Conservation (phyloP, 2,797 vertebrate genomes). For the Acridotheres tristis region DNA sequence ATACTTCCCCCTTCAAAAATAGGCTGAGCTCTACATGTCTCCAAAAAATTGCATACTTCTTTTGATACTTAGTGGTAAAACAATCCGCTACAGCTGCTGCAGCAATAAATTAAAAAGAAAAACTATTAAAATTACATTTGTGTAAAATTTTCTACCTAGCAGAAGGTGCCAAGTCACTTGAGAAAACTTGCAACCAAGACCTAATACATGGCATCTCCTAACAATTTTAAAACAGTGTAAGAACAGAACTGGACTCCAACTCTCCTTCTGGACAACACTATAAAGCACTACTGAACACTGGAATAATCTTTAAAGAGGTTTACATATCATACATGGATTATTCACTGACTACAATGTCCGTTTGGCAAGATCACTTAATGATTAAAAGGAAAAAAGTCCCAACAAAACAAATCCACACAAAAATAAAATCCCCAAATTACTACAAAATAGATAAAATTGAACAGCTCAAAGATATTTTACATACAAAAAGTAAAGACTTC, state of each 20-base stretch:
- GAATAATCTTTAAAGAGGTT: not conserved
- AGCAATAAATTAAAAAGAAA: not conserved
- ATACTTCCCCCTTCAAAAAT: not conserved
- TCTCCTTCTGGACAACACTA: not conserved
- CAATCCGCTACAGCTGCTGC: not conserved
- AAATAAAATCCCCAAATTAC: not conserved
- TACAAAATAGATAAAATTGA: not conserved
- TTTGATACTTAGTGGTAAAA: not conserved
- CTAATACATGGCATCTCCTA: not conserved
- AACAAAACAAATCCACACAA: not conserved
- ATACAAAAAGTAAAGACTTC: not conserved
- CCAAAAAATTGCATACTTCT: not conserved
- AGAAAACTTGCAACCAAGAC: constrained; percentile 29
- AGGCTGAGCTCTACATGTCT: not conserved
- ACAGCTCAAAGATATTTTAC: not conserved
- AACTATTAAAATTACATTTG: not conserved
- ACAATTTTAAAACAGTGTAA: not conserved
- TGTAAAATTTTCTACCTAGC: not conserved
- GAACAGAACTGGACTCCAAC: not conserved
- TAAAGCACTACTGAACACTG: not conserved
- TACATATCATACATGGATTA: not conserved
- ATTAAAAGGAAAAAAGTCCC: not conserved
- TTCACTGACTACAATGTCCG: not conserved
- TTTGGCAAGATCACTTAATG: not conserved
- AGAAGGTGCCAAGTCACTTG: not conserved